Evolutionary conservation across 2,113 vertebrate species (phyloP).

Genomic region (Globicephala melas): DNA sequence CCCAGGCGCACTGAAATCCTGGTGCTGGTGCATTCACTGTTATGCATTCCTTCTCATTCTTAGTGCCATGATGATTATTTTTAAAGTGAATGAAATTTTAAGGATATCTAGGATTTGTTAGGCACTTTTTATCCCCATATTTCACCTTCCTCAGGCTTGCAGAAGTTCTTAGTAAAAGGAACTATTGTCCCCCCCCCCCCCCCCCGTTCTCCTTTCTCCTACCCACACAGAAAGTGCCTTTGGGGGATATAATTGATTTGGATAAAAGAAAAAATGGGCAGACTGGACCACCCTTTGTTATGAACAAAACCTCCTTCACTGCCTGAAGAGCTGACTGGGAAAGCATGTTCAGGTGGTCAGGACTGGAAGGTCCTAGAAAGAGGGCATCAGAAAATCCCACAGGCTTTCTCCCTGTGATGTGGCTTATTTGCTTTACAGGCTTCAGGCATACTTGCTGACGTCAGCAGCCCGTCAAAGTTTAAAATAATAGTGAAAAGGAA

Average conservation of each 20-base stretch:
- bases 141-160: neutral
- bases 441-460: conserved; percentile 66
- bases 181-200: neutral
- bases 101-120: neutral
- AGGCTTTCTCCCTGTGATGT: conserved; percentile 57
- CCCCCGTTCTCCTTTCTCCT: neutral
- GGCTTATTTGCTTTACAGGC: conserved; percentile 69
- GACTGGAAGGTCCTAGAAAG: conserved; percentile 43
- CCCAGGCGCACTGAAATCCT: neutral
- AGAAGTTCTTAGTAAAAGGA: conserved; percentile 20
- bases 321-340: neutral
- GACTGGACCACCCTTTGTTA: neutral
- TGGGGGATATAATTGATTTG: conserved; percentile 22
- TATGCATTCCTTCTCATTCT: neutral
- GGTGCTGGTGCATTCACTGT: neutral
- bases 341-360: conserved; percentile 11
- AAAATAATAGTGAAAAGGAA: conserved; percentile 59
- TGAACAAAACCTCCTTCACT: neutral
- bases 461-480: conserved; percentile 61
- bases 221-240: conserved; percentile 25
- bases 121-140: neutral
- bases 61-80: neutral
- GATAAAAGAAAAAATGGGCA: neutral
- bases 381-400: neutral
- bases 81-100: neutral